These are phyloP conservation scores for Baryphthengus martii DNA, from an alignment of 2,113 vertebrate species.

Conservation along the genomic window DNA sequence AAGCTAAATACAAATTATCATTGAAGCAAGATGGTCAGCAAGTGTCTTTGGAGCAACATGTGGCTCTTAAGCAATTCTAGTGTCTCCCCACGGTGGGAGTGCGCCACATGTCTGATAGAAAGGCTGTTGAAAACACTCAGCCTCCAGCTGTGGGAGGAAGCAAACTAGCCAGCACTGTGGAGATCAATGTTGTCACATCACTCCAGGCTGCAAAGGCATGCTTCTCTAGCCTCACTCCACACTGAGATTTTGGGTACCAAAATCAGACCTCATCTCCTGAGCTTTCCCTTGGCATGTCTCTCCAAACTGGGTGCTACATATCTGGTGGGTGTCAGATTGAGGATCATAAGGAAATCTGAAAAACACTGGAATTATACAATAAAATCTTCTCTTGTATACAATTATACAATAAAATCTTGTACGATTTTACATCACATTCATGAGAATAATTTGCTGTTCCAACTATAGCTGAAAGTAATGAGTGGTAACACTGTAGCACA, in stretches of 20 bases:
- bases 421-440: background rate
- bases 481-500: background rate
- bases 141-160: background rate
- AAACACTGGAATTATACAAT: background rate
- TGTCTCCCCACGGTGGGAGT: background rate
- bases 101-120: background rate
- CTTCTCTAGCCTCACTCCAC: background rate
- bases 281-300: background rate
- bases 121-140: background rate
- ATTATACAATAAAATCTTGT: background rate
- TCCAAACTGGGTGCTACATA: background rate
- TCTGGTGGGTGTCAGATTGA: background rate
- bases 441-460: background rate
- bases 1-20: background rate
- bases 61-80: background rate
- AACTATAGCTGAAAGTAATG: background rate
- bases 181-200: background rate
- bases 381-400: background rate
- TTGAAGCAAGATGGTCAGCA: background rate
- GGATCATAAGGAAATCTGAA: background rate
- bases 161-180: background rate
- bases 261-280: background rate
- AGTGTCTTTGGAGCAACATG: background rate
- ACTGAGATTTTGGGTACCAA: background rate
- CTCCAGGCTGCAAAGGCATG: fast-evolving